phyloP scores from a whole-genome alignment of 1,140 invertebrate genomes.

The Bactericera cockerelli region DNA sequence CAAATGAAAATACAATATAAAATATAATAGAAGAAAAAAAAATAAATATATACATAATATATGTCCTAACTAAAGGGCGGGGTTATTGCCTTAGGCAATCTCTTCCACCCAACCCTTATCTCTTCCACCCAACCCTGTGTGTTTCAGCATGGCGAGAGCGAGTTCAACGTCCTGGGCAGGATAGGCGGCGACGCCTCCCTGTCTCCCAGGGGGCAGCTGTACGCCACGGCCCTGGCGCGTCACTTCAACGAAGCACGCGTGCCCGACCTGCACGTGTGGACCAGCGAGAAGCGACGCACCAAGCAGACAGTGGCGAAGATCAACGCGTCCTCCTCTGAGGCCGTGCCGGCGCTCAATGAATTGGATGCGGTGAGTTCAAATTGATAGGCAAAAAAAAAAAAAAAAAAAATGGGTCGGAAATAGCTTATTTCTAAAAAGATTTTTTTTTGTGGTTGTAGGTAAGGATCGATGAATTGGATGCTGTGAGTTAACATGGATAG shows the following conservation, averaged over 20 bases:
- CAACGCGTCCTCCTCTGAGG: slow-evolving; percentile 61
- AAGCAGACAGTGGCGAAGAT: slow-evolving; percentile 71
- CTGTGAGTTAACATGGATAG: too few species aligned
- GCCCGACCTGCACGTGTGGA: slow-evolving; percentile 66
- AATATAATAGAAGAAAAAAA: too few species aligned
- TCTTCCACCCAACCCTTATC: slow-evolving; percentile 20
- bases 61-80: too few species aligned
- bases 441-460: too few species aligned
- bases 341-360: slow-evolving; percentile 69
- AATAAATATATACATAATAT: too few species aligned
- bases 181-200: slow-evolving; percentile 80
- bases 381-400: too few species aligned
- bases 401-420: too few species aligned
- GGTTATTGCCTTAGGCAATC: neutral
- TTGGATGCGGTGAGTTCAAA: slow-evolving; percentile 60
- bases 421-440: too few species aligned
- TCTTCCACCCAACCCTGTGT: slow-evolving; percentile 16
- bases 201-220: slow-evolving; percentile 60
- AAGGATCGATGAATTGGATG: too few species aligned
- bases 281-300: slow-evolving; percentile 68
- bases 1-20: too few species aligned
- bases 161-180: slow-evolving; percentile 75
- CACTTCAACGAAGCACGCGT: slow-evolving; percentile 47
- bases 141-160: slow-evolving; percentile 79
- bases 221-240: slow-evolving; percentile 55